Conservation (phyloP, 2,797 vertebrate species). For the Mionectes olivaceus region DNA sequence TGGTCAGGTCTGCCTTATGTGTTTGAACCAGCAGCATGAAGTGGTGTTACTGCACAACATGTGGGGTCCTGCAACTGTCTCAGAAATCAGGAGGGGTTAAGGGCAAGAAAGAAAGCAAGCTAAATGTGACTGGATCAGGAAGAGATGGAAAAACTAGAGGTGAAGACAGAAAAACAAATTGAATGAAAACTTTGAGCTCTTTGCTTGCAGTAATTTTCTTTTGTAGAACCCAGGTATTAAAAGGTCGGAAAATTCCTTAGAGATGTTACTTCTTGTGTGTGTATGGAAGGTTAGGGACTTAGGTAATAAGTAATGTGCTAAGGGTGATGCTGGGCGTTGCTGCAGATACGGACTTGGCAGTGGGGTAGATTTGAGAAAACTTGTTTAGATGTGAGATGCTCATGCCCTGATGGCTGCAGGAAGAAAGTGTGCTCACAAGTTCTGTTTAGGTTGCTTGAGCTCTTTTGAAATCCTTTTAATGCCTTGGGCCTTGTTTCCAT, state of each 20-base stretch:
- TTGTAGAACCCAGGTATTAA: neutral
- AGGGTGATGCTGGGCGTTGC: too few species aligned
- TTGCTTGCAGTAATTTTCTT: neutral
- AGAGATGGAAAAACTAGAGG: neutral
- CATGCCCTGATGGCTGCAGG: neutral
- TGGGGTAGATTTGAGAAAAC: neutral
- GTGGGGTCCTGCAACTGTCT: neutral
- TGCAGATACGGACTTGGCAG: neutral
- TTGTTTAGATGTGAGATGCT: neutral
- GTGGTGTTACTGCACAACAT: neutral
- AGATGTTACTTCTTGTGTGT: neutral
- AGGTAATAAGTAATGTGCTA: neutral
- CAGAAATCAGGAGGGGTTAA: neutral
- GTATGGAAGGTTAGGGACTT: neutral
- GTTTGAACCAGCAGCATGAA: neutral
- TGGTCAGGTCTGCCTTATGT: neutral
- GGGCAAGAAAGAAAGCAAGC: neutral
- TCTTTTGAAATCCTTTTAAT: neutral
- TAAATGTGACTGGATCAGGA: neutral
- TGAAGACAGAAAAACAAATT: neutral
- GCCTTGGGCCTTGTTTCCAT: neutral
- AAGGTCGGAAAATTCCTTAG: neutral
- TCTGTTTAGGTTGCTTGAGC: neutral
- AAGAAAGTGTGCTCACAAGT: neutral
- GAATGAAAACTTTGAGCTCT: neutral